Evolutionary conservation across 2,888 invertebrate species (phyloP).

Genomic region (Diarsia brunnea): DNA sequence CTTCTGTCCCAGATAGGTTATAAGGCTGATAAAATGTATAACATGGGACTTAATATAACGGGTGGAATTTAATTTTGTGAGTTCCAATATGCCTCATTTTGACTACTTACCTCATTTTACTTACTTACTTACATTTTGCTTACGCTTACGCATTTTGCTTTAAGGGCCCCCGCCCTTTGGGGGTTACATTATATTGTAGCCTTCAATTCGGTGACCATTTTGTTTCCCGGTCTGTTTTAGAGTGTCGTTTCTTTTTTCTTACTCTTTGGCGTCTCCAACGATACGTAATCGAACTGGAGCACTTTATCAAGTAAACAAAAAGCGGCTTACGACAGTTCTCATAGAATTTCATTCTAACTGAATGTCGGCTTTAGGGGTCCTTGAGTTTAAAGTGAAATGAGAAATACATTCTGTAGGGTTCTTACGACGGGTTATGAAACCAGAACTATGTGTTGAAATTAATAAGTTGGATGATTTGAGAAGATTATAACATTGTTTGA

Average conservation of each 20-base stretch:
- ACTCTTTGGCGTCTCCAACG: conserved; percentile 5
- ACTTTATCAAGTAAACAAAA: conserved; percentile 75
- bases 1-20: not conserved
- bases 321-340: conserved; percentile 63
- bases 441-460: not conserved
- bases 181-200: not conserved
- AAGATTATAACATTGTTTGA: not conserved
- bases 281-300: conserved; percentile 59
- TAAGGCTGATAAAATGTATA: not conserved
- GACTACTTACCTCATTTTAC: not conserved
- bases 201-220: not conserved
- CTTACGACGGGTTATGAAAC: not conserved
- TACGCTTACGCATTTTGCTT: too few species aligned
- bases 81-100: not conserved
- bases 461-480: not conserved
- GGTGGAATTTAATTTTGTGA: not conserved
- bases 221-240: not conserved
- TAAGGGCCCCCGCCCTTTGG: too few species aligned
- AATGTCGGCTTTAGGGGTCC: conserved; percentile 40
- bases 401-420: not conserved
- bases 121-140: too few species aligned
- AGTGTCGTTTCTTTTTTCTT: conserved; percentile 4
- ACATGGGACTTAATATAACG: not conserved
- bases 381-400: conserved; percentile 13
- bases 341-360: conserved; percentile 68